Conservation (phyloP, 1,140 invertebrate species). For the Pseudoatta argentina region DNA sequence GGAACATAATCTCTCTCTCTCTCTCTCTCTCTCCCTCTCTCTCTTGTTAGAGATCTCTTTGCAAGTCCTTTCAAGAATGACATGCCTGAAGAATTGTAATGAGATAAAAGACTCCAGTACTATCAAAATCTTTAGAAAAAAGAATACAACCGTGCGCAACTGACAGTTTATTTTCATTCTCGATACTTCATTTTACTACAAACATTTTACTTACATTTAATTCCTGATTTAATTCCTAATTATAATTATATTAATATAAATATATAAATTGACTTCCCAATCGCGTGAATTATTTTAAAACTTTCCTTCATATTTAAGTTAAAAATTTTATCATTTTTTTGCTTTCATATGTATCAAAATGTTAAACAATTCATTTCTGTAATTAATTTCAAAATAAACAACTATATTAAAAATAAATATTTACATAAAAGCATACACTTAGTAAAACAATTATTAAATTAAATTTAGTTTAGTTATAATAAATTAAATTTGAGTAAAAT, state of each 20-base stretch:
- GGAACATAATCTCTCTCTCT: neutral
- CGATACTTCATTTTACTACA: neutral
- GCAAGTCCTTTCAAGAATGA: neutral
- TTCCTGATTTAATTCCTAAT: too few species aligned
- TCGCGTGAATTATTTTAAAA: neutral
- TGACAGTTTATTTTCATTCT: neutral
- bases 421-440: too few species aligned
- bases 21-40: neutral
- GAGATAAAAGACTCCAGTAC: neutral
- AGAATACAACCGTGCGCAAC: neutral
- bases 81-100: neutral
- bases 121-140: neutral
- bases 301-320: neutral
- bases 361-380: too few species aligned
- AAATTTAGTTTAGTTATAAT: too few species aligned
- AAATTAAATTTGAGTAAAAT: too few species aligned
- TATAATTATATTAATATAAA: neutral
- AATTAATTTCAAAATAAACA: too few species aligned
- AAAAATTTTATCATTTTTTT: too few species aligned
- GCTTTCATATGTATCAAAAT: too few species aligned
- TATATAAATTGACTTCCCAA: neutral
- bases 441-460: too few species aligned
- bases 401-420: too few species aligned
- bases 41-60: neutral
- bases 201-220: too few species aligned